Base-by-base conservation (phyloP, 2,113 vertebrate species). In the Sarotherodon lohbergeri region DNA sequence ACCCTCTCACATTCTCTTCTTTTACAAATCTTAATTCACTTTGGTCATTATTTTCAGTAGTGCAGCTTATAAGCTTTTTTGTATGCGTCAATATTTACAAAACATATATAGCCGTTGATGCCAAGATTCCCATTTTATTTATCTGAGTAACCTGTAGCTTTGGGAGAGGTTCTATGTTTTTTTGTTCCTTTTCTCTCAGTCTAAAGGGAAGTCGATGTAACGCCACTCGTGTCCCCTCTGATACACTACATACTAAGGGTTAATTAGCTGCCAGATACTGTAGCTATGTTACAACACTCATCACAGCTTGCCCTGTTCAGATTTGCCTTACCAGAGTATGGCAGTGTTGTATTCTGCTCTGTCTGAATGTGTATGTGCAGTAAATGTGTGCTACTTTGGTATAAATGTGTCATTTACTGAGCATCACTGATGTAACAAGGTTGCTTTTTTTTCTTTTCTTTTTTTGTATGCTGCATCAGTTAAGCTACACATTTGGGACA, bases 21-120 rank as follows among this genome's bases (percentile, higher is more conserved):
- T 92, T 93, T 61, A 34, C 63, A 87, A 81, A 76, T 54, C 46
- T 52, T 63, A 41, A 80, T 87, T 89, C 8, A 85, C 91, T 93
- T 85, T 48, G 83, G 52, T 73, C 13, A 80, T 89, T 85, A 93
- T 68, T 68, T 94, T 95, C 71, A 89, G 93, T 86, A 88, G 90
- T 90, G 96, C 96, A 97, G 96, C 96, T 96, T 96, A 96, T 96
- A 97, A 98, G 97, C 97, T 97, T 96, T 96, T 97, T 88, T 89
- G 90, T 96, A 88, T 41, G 22, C 83, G 94, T 95, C 84, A 83
- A 68, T 91, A 91, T 91, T 92, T 89, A 92, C 82, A 71, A 59
- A 88, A 84, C 76, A 32, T 81, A 88, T 87, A 50, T 88, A 91
- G 82, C 61, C 50, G 24, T 86, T 83, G 55, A 91, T 92, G 94